These are phyloP conservation scores for Mellilla xanthometata DNA, from an alignment of 2,888 invertebrate genomes.

Conservation along the genomic window DNA sequence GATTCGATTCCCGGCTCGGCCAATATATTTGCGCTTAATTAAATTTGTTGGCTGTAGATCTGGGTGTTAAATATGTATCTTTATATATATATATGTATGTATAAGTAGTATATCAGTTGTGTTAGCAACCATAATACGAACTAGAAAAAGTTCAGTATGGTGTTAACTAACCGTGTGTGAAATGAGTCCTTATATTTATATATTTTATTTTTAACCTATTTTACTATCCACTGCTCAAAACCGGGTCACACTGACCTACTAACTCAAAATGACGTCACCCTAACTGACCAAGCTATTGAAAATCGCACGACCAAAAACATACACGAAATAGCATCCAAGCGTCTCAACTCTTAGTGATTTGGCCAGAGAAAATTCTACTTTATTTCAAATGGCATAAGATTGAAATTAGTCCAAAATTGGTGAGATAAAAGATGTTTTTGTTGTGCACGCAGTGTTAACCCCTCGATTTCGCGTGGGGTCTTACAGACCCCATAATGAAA, in stretches of 20 bases:
- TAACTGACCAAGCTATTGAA: conserved; percentile 26
- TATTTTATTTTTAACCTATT: neutral
- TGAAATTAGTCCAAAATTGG: conserved; percentile 25
- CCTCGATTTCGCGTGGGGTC: conserved; percentile 48
- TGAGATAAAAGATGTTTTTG: conserved; percentile 24
- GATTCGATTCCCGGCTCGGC: no score
- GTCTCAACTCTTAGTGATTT: neutral
- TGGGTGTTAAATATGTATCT: no score
- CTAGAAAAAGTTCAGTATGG: no score
- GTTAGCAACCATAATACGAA: no score
- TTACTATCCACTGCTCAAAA: conserved; percentile 21
- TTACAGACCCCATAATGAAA: conserved; percentile 60
- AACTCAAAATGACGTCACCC: conserved; percentile 32
- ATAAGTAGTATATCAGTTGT: no score
- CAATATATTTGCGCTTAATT: no score
- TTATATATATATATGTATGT: no score
- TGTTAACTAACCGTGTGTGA: no score
- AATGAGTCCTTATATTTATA: no score
- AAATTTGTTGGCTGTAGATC: no score
- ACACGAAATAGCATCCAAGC: conserved; percentile 8
- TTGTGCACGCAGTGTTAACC: conserved; percentile 38
- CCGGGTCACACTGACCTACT: conserved; percentile 39
- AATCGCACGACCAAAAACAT: conserved; percentile 10
- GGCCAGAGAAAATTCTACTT: conserved; percentile 28
- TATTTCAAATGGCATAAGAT: conserved; percentile 19